Evolutionary conservation across 2,797 vertebrate genomes (phyloP).

Genomic region (Heterohyrax brucei): DNA sequence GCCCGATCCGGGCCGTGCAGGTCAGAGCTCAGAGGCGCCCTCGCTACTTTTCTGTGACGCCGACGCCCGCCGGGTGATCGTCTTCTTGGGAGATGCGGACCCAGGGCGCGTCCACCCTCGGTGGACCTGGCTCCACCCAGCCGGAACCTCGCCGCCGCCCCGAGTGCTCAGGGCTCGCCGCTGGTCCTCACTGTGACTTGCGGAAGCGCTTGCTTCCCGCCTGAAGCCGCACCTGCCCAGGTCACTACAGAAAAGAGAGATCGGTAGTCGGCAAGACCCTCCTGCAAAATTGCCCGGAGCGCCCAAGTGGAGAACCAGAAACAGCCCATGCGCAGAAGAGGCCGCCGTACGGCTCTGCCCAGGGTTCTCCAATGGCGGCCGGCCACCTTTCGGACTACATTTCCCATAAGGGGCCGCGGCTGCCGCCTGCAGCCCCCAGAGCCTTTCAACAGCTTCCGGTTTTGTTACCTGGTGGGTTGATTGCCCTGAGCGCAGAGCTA

Average conservation of each 20-base stretch:
- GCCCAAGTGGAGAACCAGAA: neutral
- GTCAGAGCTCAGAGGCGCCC: neutral
- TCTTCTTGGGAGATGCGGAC: neutral
- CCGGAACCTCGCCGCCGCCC: neutral
- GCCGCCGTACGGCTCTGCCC: neutral
- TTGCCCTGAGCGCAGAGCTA: neutral
- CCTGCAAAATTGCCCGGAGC: neutral
- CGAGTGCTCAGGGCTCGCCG: neutral
- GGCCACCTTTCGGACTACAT: neutral
- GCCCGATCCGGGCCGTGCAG: neutral
- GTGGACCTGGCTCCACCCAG: neutral
- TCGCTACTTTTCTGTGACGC: no score
- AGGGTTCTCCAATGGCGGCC: no score
- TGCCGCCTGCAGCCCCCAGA: rapidly evolving
- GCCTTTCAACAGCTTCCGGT: rapidly evolving
- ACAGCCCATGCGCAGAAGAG: neutral
- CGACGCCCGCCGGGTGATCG: neutral
- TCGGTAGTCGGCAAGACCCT: rapidly evolving
- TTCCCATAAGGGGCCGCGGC: neutral
- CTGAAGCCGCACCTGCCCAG: neutral
- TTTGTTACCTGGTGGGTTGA: rapidly evolving
- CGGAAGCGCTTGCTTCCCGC: neutral
- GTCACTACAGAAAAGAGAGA: rapidly evolving
- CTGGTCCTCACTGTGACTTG: neutral
- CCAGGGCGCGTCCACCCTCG: neutral